Conservation (phyloP, 2,113 vertebrate genomes). For the Podarcis raffonei region DNA sequence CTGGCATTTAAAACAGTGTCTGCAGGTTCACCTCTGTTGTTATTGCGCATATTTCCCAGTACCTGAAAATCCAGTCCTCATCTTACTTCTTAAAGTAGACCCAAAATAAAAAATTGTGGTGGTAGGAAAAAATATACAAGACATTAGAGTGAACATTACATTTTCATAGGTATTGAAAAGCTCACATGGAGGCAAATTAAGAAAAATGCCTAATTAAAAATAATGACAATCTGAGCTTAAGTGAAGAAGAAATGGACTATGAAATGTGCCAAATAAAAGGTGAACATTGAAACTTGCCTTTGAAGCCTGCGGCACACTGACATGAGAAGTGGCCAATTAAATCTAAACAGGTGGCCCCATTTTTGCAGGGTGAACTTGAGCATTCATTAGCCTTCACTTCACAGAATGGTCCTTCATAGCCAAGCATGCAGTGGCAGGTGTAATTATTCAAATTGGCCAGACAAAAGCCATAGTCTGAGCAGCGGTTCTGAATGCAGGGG, state of each 20-base stretch:
- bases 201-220: constrained; percentile 37
- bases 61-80: neutral
- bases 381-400: constrained; percentile 80
- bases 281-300: constrained; percentile 71
- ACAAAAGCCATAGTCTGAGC: constrained; percentile 74
- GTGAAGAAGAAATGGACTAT: constrained; percentile 1
- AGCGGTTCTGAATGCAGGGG: constrained; percentile 73
- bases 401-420: constrained; percentile 78
- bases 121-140: neutral
- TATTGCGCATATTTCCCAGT: neutral
- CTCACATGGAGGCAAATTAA: neutral
- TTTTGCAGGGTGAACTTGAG: constrained; percentile 76
- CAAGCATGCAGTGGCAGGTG: constrained; percentile 75
- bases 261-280: neutral
- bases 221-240: neutral
- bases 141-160: neutral
- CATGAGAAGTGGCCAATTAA: constrained; percentile 76
- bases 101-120: neutral
- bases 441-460: constrained; percentile 76
- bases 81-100: neutral
- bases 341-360: constrained; percentile 75
- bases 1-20: neutral
- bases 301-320: constrained; percentile 75
- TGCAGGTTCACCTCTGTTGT: neutral
- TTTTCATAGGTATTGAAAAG: constrained; percentile 5